Conservation (phyloP, 2,113 vertebrate species). For the Cynopterus brachyotis region DNA sequence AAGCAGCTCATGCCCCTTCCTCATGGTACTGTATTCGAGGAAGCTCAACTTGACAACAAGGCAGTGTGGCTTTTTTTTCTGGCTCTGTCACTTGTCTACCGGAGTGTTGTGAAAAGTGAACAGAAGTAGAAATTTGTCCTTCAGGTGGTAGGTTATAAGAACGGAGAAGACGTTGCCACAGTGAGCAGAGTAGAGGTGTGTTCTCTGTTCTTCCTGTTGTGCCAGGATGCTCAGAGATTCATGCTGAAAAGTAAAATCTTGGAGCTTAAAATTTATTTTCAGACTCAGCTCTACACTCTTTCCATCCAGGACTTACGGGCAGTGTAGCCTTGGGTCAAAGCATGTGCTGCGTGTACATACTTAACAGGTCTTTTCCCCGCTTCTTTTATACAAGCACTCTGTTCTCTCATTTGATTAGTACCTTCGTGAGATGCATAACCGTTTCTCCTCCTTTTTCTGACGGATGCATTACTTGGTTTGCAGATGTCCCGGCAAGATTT, state of each 20-base stretch:
- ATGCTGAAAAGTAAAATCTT: neutral
- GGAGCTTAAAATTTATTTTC: neutral
- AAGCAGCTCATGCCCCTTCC: neutral
- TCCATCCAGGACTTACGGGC: neutral
- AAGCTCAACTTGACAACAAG: neutral
- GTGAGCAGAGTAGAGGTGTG: neutral
- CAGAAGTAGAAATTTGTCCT: neutral
- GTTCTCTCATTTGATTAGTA: neutral
- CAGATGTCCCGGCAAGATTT: neutral
- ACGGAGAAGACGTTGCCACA: neutral
- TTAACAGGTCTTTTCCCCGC: neutral
- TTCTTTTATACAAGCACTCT: neutral
- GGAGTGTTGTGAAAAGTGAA: neutral
- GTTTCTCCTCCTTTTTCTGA: neutral
- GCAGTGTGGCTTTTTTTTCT: neutral
- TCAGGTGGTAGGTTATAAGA: neutral
- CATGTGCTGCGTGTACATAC: neutral
- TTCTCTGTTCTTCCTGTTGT: neutral
- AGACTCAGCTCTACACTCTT: neutral
- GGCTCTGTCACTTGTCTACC: neutral
- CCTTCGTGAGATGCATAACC: neutral
- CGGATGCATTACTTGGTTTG: neutral
- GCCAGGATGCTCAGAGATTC: neutral
- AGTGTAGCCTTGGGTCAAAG: neutral
- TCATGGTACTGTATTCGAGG: neutral